Percentiles rank a stretch among this genome's conserved stretches.
Conservation (phyloP, 2,888 invertebrate genomes). For the Reticulitermes lucifugus region DNA sequence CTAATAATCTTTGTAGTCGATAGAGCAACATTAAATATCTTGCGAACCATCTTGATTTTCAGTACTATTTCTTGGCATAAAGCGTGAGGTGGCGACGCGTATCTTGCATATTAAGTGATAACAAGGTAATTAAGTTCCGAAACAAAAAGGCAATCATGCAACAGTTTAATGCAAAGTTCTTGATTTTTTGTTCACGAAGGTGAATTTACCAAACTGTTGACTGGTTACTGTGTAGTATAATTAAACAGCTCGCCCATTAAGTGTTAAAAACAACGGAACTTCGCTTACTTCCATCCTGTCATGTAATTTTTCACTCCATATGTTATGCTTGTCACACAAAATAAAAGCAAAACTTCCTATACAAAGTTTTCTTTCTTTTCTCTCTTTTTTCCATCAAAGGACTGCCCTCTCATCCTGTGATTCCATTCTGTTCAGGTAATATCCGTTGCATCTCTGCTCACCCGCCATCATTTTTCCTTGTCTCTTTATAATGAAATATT, state of each 20-base stretch:
- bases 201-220: background rate
- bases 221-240: background rate
- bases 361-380: background rate
- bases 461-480: background rate
- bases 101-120: conserved; percentile 18
- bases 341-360: background rate
- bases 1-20: too few relatives aligned
- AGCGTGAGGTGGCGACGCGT: background rate
- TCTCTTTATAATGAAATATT: background rate
- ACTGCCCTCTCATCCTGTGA: background rate
- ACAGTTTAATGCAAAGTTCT: background rate
- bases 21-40: too few relatives aligned
- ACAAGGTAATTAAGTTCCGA: conserved; percentile 8
- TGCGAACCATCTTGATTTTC: background rate
- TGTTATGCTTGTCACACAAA: conserved; percentile 6
- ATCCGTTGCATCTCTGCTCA: background rate
- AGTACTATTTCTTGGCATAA: background rate
- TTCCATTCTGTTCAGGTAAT: background rate
- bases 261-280: conserved; percentile 15
- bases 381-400: background rate
- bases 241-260: background rate
- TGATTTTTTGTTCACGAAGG: background rate
- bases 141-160: background rate
- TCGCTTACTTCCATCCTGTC: background rate
- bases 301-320: conserved; percentile 20